phyloP scores from a whole-genome alignment of 2,797 vertebrate species.

The Lerista edwardsae region DNA sequence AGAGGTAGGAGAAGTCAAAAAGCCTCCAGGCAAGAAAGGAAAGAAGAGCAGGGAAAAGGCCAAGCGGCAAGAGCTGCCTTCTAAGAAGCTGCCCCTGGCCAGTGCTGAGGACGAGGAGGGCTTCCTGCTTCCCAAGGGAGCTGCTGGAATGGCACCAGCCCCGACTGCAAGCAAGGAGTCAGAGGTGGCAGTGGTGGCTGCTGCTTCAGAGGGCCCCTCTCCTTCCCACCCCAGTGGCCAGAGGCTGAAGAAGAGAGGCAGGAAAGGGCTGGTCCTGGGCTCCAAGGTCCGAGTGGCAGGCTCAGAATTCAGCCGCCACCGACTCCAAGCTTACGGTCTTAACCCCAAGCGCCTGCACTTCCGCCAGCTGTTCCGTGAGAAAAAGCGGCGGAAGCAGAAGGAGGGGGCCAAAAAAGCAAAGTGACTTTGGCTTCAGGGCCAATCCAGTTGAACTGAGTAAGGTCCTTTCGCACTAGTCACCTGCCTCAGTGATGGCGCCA shows the following conservation, averaged over 20 bases:
- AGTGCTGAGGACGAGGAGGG: slow-evolving; percentile 7
- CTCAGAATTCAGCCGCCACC: slow-evolving; percentile 83
- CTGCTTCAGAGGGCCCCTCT: not conserved
- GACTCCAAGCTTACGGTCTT: slow-evolving; percentile 88
- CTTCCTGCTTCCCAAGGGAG: not conserved
- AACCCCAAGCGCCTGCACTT: slow-evolving; percentile 88
- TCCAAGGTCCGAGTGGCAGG: slow-evolving; percentile 80
- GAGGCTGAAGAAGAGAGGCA: slow-evolving; percentile 36
- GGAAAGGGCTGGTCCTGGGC: slow-evolving; percentile 58
- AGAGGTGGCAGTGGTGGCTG: not conserved
- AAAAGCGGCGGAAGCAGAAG: slow-evolving; percentile 68
- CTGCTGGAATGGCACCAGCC: rapidly evolving
- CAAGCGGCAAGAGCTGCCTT: slow-evolving; percentile 45
- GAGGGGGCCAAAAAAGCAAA: slow-evolving; percentile 32
- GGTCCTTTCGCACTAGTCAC: too few species aligned
- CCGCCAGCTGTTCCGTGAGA: slow-evolving; percentile 82
- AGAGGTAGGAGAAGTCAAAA: slow-evolving; percentile 58
- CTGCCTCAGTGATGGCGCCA: not conserved
- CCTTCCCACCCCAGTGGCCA: not conserved
- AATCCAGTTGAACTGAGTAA: not conserved
- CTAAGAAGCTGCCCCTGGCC: not conserved
- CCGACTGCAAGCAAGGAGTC: not conserved
- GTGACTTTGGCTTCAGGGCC: too few species aligned
- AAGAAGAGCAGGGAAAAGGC: slow-evolving; percentile 72
- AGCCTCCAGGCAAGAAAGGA: slow-evolving; percentile 70